Evolutionary conservation across 2,113 vertebrate species (phyloP).

Genomic region (Pelecanus crispus): DNA sequence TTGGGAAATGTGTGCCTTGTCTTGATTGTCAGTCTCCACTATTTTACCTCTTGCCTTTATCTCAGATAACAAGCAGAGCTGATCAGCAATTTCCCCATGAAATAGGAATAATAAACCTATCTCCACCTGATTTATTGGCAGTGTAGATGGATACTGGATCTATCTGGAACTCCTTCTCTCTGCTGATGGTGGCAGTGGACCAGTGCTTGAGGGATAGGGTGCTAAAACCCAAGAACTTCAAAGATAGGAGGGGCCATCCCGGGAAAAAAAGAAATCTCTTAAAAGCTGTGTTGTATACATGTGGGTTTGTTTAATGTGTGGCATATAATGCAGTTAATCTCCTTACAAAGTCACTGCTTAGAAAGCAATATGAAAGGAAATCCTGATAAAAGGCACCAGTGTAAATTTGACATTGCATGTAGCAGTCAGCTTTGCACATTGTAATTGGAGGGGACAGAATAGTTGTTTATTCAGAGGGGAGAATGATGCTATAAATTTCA

Average conservation of each 20-base stretch:
- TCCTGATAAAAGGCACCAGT: constrained; percentile 44
- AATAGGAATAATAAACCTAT: constrained; percentile 27
- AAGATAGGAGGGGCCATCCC: not conserved
- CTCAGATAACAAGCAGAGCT: not conserved
- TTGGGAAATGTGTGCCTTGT: not conserved
- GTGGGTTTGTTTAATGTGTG: constrained; percentile 52
- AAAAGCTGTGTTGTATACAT: constrained; percentile 18
- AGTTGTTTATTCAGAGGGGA: constrained; percentile 46
- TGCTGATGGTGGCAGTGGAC: not conserved
- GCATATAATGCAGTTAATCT: constrained; percentile 52
- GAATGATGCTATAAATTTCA: constrained; percentile 30
- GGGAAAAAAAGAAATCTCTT: not conserved
- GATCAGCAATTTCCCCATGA: constrained; percentile 7
- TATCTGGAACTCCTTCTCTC: not conserved
- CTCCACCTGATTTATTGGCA: not conserved
- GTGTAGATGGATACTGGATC: not conserved
- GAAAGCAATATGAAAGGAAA: constrained; percentile 54
- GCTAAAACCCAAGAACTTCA: not conserved
- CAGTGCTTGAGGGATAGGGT: not conserved
- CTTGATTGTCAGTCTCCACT: not conserved
- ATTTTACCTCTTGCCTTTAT: not conserved
- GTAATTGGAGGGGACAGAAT: constrained; percentile 46
- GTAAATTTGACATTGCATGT: constrained; percentile 50
- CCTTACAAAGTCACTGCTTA: constrained; percentile 52
- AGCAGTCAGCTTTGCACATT: constrained; percentile 29